Conservation (phyloP, 1,140 invertebrate genomes). For the Pseudomyrmex gracilis region DNA sequence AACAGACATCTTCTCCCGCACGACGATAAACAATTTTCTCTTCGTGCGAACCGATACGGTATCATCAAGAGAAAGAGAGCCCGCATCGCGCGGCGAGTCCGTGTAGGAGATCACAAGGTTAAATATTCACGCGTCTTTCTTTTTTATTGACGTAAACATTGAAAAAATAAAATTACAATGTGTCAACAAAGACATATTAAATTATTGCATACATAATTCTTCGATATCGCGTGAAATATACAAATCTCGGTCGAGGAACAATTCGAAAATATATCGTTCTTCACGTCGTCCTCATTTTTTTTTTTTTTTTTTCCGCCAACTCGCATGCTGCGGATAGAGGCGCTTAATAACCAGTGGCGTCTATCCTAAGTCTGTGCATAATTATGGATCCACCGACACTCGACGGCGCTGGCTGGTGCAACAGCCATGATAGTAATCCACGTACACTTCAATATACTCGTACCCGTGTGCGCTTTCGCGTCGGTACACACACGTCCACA, state of each 20-base stretch:
- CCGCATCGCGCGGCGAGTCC: conserved; percentile 38
- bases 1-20: conserved; percentile 27
- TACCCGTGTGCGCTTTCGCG: conserved; percentile 19
- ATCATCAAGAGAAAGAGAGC: conserved; percentile 16
- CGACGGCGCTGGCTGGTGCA: conserved; percentile 50
- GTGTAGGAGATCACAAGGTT: neutral
- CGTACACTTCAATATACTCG: conserved; percentile 36
- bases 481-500: neutral
- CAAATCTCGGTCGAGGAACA: conserved; percentile 37
- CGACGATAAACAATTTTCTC: conserved; percentile 52
- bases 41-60: conserved; percentile 40
- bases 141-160: no score
- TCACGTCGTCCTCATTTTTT: conserved; percentile 32
- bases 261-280: conserved; percentile 15
- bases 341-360: conserved; percentile 74
- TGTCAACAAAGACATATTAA: no score
- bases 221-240: neutral
- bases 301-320: conserved; percentile 16
- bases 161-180: no score
- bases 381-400: conserved; percentile 70
- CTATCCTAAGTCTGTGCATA: conserved; percentile 67
- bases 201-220: neutral
- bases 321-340: conserved; percentile 58
- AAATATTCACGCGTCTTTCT: no score
- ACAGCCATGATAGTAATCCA: neutral